Conservation (phyloP, 2,888 invertebrate species). For the Phengaris arion region DNA sequence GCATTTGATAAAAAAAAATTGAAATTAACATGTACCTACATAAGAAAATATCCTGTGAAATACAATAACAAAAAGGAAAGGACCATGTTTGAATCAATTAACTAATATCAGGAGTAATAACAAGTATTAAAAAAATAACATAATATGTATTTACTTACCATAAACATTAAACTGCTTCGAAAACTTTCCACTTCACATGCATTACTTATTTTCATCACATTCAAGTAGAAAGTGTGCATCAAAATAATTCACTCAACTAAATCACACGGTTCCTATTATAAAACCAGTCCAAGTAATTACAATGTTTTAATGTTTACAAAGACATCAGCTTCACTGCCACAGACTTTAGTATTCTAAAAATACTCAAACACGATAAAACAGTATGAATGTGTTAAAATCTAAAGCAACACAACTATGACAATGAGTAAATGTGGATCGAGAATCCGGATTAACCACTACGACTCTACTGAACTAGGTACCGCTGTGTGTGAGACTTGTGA, state of each 20-base stretch:
- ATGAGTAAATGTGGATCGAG: slow-evolving; percentile 60
- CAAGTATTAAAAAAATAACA: slow-evolving; percentile 28
- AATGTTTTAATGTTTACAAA: slow-evolving; percentile 62
- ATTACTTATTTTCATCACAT: slow-evolving; percentile 54
- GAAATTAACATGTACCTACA: background rate
- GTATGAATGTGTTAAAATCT: slow-evolving; percentile 68
- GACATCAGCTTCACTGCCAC: slow-evolving; percentile 64
- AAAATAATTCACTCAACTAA: slow-evolving; percentile 45
- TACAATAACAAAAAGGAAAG: background rate
- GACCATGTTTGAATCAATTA: background rate
- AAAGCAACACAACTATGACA: slow-evolving; percentile 68
- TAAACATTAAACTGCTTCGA: slow-evolving; percentile 55
- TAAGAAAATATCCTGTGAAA: background rate
- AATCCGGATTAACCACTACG: slow-evolving; percentile 63
- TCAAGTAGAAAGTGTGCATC: slow-evolving; percentile 41
- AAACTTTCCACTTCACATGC: slow-evolving; percentile 53
- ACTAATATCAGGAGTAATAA: slow-evolving; percentile 23
- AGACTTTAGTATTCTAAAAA: slow-evolving; percentile 67
- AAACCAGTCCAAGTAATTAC: slow-evolving; percentile 45
- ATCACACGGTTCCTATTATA: slow-evolving; percentile 44
- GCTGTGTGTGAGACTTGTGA: slow-evolving; percentile 25
- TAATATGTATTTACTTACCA: slow-evolving; percentile 55
- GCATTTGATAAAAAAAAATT: background rate
- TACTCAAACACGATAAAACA: slow-evolving; percentile 73
- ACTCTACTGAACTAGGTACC: slow-evolving; percentile 32